Base-by-base conservation (phyloP, 37 sponge, comb jelly and placozoan genomes). In the Halisarca cf. caerulea region DNA sequence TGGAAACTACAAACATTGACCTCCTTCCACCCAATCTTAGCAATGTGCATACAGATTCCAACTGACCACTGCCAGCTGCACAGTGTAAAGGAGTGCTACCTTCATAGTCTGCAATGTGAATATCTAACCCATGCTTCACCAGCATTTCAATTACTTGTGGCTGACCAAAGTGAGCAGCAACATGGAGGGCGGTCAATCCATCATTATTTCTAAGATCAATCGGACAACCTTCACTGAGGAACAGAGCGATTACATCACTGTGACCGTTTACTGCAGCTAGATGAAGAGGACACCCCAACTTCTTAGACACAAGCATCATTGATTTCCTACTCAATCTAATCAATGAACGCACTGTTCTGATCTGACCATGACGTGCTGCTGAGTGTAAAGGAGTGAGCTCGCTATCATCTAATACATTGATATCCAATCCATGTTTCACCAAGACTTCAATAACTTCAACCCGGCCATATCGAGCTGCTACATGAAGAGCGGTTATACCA, bases 281-380 rank as follows among this genome's bases (percentile, higher is more conserved):
- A 68, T 68, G 69, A 32, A 68, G 69, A 34, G 69, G 69, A 68
- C 32, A 30, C 3, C 69, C 69, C 17, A 28, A 68, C 15, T n/a
- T 68, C n/a, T 34, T 34, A 68, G 69, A 27, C 1, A 68, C 69
- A 2, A 14, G 6, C 11, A 11, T 47, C 9, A 68, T 34, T 68
- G 69, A 68, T 4, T 30, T 30, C 7, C 34, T 34, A 27, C 69
- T 34, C 17, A 68, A 34, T 30, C 4, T n/a, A 4, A 68, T n/a
- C 35, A 68, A 30, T 68, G 32, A 18, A 3, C 33, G 69, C 30
- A 27, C 69, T 30, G 69, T 34, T 68, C 28, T 34, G 17, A 34
- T 68, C 28, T 34, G 32, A 27, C 69, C 69, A 68, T 34, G 1
- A 3, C 1, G 2, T 3, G 33, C 69, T 34, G 69, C 69, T 34